A percentile compares a stretch with the other conserved stretches of the same genome.
These are phyloP conservation scores for Gallinago jamesoni DNA, from an alignment of 2,113 vertebrate species.

Conservation along the genomic window DNA sequence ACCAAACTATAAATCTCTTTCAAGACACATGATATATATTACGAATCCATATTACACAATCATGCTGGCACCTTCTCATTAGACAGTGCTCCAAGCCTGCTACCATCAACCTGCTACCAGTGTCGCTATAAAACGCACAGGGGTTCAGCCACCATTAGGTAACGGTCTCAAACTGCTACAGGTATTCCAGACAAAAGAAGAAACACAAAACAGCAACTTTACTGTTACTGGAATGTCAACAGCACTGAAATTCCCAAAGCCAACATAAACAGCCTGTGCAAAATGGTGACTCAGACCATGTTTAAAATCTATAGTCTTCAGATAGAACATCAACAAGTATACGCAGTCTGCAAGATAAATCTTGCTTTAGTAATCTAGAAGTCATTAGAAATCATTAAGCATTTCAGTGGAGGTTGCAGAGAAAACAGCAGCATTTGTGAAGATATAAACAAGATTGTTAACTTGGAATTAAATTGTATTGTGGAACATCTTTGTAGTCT, in stretches of 20 bases:
- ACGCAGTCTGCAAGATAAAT: not conserved
- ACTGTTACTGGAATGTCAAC: not conserved
- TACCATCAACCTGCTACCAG: not conserved
- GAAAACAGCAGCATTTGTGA: not conserved
- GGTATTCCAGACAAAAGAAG: not conserved
- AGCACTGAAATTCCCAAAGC: not conserved
- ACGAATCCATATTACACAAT: not conserved
- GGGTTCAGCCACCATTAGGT: not conserved
- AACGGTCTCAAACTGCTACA: not conserved
- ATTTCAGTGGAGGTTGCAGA: slow-evolving; percentile 6
- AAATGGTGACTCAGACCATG: not conserved
- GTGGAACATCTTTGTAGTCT: not conserved
- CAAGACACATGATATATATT: not conserved
- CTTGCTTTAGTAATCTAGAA: not conserved
- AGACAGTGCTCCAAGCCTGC: not conserved
- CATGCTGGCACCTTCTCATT: not conserved
- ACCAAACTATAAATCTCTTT: not conserved
- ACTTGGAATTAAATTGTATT: not conserved
- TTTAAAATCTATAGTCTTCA: not conserved
- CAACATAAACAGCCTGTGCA: not conserved
- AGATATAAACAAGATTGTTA: not conserved
- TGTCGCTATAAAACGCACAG: rapidly evolving
- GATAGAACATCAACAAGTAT: not conserved
- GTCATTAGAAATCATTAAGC: slow-evolving; percentile 30
- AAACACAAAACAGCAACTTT: not conserved